These are phyloP conservation scores for Pterocles gutturalis DNA, from an alignment of 2,113 vertebrate species.

Conservation along the genomic window DNA sequence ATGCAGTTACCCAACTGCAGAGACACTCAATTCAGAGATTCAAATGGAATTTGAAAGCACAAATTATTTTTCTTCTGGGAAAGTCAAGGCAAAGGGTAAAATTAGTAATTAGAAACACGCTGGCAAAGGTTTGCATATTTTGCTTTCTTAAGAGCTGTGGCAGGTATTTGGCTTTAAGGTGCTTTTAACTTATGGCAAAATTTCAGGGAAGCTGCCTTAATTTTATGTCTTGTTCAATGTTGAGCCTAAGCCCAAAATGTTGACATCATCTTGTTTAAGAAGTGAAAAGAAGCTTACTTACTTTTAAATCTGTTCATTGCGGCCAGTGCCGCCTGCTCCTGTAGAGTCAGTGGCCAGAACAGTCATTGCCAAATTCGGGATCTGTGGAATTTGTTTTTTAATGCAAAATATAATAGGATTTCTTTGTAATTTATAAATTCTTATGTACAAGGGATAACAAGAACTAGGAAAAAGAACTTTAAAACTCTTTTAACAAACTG, in stretches of 20 bases:
- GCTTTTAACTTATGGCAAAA: neutral
- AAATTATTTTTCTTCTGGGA: neutral
- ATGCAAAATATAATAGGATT: neutral
- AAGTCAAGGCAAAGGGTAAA: neutral
- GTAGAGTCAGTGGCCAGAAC: neutral
- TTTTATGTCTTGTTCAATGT: neutral
- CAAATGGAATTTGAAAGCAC: neutral
- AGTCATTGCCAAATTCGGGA: neutral
- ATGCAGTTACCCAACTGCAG: neutral
- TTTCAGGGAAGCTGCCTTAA: neutral
- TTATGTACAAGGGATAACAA: neutral
- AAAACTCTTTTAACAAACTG: neutral
- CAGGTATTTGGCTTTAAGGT: neutral
- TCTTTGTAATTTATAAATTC: neutral
- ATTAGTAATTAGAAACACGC: neutral
- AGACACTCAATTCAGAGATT: neutral
- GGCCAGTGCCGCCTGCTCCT: neutral
- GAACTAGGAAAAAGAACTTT: neutral
- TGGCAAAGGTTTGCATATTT: neutral
- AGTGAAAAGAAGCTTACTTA: neutral
- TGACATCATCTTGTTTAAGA: neutral
- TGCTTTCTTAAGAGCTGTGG: neutral
- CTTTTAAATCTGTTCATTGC: neutral
- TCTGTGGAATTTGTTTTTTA: neutral
- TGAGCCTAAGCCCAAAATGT: neutral